A percentile compares a stretch with the other conserved stretches of the same genome.
These are phyloP conservation scores for Thalpophila matura DNA, from an alignment of 2,888 invertebrate species.

Conservation along the genomic window DNA sequence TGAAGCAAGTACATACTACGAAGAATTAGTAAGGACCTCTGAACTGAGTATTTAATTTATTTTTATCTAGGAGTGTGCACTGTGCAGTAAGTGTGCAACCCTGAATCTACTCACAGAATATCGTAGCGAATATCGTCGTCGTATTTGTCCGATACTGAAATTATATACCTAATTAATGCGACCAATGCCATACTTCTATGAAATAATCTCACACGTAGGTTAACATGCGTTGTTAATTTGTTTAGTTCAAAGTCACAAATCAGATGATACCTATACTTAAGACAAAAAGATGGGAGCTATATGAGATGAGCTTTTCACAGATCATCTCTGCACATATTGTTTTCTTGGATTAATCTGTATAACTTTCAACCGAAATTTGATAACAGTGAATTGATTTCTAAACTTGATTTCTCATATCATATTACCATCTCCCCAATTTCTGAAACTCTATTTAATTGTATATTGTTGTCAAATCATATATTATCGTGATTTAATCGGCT, in stretches of 20 bases:
- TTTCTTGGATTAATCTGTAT: not conserved
- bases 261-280: too few relatives aligned
- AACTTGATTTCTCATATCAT: not conserved
- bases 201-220: not conserved
- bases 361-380: not conserved
- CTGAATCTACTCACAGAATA: not conserved
- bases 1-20: not conserved
- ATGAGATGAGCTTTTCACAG: not conserved
- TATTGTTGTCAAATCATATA: not conserved
- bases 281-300: too few relatives aligned
- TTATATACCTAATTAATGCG: not conserved
- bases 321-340: not conserved
- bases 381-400: not conserved
- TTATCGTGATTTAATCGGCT: not conserved
- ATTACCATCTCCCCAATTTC: not conserved
- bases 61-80: too few relatives aligned
- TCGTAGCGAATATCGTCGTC: not conserved
- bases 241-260: too few relatives aligned
- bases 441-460: too few relatives aligned
- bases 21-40: not conserved
- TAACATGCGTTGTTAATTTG: too few relatives aligned
- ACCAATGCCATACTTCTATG: not conserved
- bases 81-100: not conserved
- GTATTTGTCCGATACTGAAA: constrained; percentile 9
- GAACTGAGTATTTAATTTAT: not conserved